A percentile compares a stretch with the other conserved stretches of the same genome.
These are phyloP conservation scores for Elegia similella DNA, from an alignment of 2,888 invertebrate genomes.

Conservation along the genomic window DNA sequence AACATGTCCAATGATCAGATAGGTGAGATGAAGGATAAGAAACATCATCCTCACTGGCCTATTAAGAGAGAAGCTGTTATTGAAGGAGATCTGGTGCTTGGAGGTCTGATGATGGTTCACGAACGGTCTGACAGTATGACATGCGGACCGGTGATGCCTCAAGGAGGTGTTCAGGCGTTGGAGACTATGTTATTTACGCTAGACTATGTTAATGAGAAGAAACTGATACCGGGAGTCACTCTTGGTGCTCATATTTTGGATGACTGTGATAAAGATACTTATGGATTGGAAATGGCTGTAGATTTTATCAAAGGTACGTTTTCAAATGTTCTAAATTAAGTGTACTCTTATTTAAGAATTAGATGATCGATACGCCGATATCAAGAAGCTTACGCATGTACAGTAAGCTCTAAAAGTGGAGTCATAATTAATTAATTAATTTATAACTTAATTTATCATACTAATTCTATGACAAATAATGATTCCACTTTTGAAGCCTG, in stretches of 20 bases:
- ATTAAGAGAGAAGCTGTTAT: slow-evolving; percentile 93
- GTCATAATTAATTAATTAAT: too few relatives aligned
- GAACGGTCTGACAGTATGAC: slow-evolving; percentile 93
- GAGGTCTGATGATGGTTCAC: slow-evolving; percentile 96
- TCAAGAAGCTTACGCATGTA: too few relatives aligned
- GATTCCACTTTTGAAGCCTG: too few relatives aligned
- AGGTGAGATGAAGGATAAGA: slow-evolving; percentile 65
- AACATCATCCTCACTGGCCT: slow-evolving; percentile 84
- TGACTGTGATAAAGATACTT: slow-evolving; percentile 97
- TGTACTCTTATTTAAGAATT: too few relatives aligned
- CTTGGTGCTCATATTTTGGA: slow-evolving; percentile 95
- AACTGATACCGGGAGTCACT: slow-evolving; percentile 88
- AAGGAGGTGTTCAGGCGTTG: slow-evolving; percentile 93
- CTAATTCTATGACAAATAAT: too few relatives aligned
- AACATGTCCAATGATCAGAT: slow-evolving; percentile 67
- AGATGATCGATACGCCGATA: too few relatives aligned
- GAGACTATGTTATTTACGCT: slow-evolving; percentile 96
- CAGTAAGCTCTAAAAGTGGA: too few relatives aligned
- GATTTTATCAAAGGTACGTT: slow-evolving; percentile 96
- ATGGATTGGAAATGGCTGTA: slow-evolving; percentile 96
- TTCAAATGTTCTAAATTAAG: too few relatives aligned
- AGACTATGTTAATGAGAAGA: slow-evolving; percentile 86
- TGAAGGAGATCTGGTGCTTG: slow-evolving; percentile 93
- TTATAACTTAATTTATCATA: too few relatives aligned
- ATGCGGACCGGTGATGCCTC: slow-evolving; percentile 97